Base-by-base conservation (phyloP, 1,140 invertebrate genomes). In the Ceratoteleas bidentatus region DNA sequence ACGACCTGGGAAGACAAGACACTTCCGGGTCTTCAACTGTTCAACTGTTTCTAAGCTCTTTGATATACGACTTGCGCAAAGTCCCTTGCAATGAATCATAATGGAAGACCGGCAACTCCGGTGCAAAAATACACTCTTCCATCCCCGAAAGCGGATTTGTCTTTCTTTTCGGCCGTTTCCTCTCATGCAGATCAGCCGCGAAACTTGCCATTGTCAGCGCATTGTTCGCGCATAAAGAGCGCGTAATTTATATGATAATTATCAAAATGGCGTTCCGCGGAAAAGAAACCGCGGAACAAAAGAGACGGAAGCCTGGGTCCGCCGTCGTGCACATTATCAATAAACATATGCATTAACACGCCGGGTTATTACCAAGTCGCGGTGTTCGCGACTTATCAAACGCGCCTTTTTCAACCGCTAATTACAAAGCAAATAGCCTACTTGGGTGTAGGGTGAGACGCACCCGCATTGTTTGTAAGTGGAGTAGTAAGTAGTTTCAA, bases 171-270 rank as follows among this genome's bases (percentile, higher is more conserved):
- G 66, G 14, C 38, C 49, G 60, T 76, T 76, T 60, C 47, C 73
- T 54, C 62, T 60, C 58, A 72, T 72, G 69, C 73, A 75, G 72
- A 65, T 75, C 72, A 75, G 72, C 61, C 34, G 47, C 58, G 54
- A 65, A 60, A 75, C 53, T 58, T 40, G 47, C 60, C 60, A 65
- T 57, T 65, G 70, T 57, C 70, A 74, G 24, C n/a, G 54, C 45
- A 50, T 52, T 60, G 61, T 57, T 40, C 5, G 3, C 33, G 52
- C 47, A 58, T 57, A 45, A 75, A 52, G 61, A 75, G 61, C 34
- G 40, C 33, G 72, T 66, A 75, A 75, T 66, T 66, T 75, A 66
- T 60, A 66, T 75, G 72, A 52, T 75, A 66, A 75, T 66, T 57
- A 58, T 66, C 61, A 60, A 75, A 66, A 65, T 52, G 50, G 16